Evolutionary conservation across 1,140 invertebrate genomes (phyloP), one percentile per base, ranked within the genome.

Genomic region (Oedothorax gibbosus): DNA sequence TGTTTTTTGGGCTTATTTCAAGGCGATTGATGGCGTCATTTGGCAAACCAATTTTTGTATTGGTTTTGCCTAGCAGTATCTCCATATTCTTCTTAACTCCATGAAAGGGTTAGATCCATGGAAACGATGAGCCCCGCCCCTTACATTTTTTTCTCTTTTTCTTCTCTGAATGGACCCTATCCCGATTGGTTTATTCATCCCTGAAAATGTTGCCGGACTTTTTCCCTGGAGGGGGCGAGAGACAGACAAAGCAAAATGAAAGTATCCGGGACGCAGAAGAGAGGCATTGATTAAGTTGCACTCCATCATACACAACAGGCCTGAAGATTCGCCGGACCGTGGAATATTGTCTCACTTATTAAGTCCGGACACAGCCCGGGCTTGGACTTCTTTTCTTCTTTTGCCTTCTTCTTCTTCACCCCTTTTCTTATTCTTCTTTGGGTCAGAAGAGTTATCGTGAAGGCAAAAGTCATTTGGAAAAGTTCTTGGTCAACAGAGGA

Each of bases 271-370:
- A 35, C 35, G 12, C 49, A 7, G 68, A 15, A 18, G 0, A 35
- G 35, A 68, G 60, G 77, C 78, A 81, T 81, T 81, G 78, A 81
- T 81, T 81, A 81, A 81, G 78, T 81, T 81, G 53, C 78, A 57
- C 78, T 81, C 78, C 78, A 71, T 81, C 78, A 81, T 81, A 81
- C 68, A 66, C 64, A 10, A 66, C 64, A 21, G 64, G 49, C 56
- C 68, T n/a, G 50, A n/a, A n/a, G 51, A 53, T 54, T 49, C 77
- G 64, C 50, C 54, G 78, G 78, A 66, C 65, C 78, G 78, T 14
- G 51, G 78, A 81, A 81, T 81, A 81, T 81, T 81, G 78, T 81
- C 78, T 71, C 66, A 81, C 78, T 81, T 81, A 81, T 81, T 81
- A 81, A 81, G 78, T 81, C 78, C 78, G 78, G 78, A 71, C 78